Percentiles rank a stretch among this genome's conserved stretches.
Evolutionary conservation across 1,140 invertebrate genomes (phyloP).

Genomic region (Drosophila neocordata): DNA sequence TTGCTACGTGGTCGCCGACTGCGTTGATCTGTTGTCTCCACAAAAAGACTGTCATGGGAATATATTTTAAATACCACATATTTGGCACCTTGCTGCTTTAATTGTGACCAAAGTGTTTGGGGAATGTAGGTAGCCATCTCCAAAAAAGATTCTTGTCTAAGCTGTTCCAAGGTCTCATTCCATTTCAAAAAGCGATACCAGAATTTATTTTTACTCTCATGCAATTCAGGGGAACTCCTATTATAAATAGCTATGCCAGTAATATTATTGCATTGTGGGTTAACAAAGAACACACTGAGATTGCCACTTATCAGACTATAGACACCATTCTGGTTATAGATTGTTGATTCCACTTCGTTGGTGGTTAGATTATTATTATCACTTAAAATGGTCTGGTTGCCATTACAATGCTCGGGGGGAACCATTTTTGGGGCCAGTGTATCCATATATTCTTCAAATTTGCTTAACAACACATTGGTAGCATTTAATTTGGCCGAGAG

Average conservation of each 20-base stretch:
- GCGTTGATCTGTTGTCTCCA: conserved; percentile 42
- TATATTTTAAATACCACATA: conserved; percentile 72
- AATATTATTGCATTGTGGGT: conserved; percentile 58
- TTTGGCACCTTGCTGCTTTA: conserved; percentile 7
- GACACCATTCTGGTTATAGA: conserved; percentile 47
- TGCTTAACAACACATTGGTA: conserved; percentile 59
- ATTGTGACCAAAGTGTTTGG: conserved; percentile 39
- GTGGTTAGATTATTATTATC: neutral
- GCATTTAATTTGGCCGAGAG: conserved; percentile 62
- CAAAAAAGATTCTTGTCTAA: conserved; percentile 37
- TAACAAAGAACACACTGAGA: conserved; percentile 74
- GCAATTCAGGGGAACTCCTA: neutral
- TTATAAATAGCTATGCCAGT: conserved; percentile 66
- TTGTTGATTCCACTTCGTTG: conserved; percentile 24
- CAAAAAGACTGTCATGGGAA: conserved; percentile 67
- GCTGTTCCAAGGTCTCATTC: conserved; percentile 39
- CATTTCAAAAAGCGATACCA: conserved; percentile 54
- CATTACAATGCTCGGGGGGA: conserved; percentile 24
- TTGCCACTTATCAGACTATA: conserved; percentile 50
- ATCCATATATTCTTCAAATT: conserved; percentile 69
- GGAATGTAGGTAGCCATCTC: conserved; percentile 65
- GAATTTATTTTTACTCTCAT: conserved; percentile 25
- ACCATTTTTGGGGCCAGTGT: conserved; percentile 46
- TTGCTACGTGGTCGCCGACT: conserved; percentile 44
- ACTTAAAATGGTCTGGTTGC: no score